Base-by-base conservation (phyloP, 1,140 invertebrate genomes). In the Zaprionus taronus region DNA sequence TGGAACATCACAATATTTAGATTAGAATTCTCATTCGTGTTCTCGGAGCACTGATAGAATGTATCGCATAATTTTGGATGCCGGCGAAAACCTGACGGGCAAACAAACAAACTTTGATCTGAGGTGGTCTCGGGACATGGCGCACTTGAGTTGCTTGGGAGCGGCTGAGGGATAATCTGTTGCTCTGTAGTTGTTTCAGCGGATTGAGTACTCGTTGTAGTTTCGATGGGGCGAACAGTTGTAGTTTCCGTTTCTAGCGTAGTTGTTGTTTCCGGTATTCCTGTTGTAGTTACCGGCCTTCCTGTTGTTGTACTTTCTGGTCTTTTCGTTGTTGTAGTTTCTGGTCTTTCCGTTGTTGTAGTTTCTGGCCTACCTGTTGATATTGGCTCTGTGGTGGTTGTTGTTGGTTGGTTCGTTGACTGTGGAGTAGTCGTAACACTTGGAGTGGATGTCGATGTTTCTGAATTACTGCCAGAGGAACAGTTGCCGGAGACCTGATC, bases 61-160 rank as follows among this genome's bases (percentile, higher is more conserved):
- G 96, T 91, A 89, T 97, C 96, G 83, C 97, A 98, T 81, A 96
- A 95, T 91, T 97, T 96, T 0, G 97, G 96, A 94, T 98, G 96
- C 74, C 96, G 94, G 82, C 94, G 94, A 93, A 97, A 97, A 38
- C 96, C 96, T 38, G 96, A 96, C 15, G 96, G 96, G 87, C 97
- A 97, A 5, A 96, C 95, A 55, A 96, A 94, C 6, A 95, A 92
- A 66, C 95, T 93, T 93, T 97, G 96, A 67, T 96, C 95, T 6
- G 95, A 94, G 41, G 94, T 93, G 7, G 94, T 93, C 70, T 94
- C 74, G 6, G 94, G 94, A 75, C 94, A 95, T 5, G 92, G 80
- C 22, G 70, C 70, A 56, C 80, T 61, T 14, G 83, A 86, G n/a
- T 93, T 93, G 28, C 12, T 65, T 5, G 75, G 55, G n/a, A 57